Evolutionary conservation across 2,113 vertebrate species (phyloP).

Genomic region (Spea bombifrons): DNA sequence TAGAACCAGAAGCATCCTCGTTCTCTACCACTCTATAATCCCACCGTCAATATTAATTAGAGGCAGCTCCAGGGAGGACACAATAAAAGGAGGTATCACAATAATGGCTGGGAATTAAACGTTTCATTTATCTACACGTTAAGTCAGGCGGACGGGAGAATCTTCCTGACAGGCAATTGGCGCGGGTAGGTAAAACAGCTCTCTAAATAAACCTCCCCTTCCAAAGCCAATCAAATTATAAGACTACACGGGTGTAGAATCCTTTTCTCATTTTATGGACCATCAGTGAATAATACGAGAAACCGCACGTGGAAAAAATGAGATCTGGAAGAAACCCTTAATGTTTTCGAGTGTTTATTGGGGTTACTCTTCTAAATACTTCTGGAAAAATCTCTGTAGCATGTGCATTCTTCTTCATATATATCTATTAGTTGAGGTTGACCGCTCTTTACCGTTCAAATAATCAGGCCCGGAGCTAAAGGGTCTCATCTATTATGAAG

Average conservation of each 20-base stretch:
- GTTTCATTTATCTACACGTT: conserved; percentile 38
- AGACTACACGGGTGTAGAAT: not conserved
- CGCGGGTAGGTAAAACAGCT: conserved; percentile 22
- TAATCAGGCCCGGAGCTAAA: no score
- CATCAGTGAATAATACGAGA: no score
- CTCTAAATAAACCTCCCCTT: conserved; percentile 34
- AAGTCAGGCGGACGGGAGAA: conserved; percentile 34
- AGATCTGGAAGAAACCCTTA: no score
- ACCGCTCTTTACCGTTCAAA: no score
- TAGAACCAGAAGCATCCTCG: conserved; percentile 14
- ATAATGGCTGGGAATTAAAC: conserved; percentile 44
- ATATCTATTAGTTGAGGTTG: no score
- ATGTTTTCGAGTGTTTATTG: no score
- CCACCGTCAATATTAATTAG: conserved; percentile 45
- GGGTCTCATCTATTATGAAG: no score
- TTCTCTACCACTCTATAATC: conserved; percentile 19
- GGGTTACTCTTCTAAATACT: no score
- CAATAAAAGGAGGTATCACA: conserved; percentile 38
- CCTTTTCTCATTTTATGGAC: not conserved
- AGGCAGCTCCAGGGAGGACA: conserved; percentile 21
- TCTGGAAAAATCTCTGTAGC: no score
- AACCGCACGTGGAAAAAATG: no score
- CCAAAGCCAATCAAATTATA: conserved; percentile 34
- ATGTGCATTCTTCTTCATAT: no score
- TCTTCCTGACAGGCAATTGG: conserved; percentile 44